Evolutionary conservation across 2,888 invertebrate genomes (phyloP), one percentile per base, ranked within the genome.

Genomic region (Arge pagana): DNA sequence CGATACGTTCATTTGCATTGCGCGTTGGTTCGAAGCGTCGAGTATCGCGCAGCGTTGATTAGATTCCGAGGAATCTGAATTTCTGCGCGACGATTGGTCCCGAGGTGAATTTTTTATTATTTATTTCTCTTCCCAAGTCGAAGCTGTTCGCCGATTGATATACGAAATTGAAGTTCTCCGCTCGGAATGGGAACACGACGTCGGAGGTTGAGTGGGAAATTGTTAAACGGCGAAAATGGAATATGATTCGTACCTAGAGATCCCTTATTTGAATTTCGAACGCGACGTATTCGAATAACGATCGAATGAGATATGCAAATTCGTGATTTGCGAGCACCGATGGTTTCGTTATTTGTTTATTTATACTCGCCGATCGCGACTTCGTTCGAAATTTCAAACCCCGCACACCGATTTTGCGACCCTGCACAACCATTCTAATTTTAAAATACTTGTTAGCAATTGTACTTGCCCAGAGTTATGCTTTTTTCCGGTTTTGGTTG

Each of bases 231-330:
- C 45, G 45, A 23, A 35, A 35, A 23, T 45, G 45, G 35, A 45
- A 33, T 45, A 45, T 45, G 45, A 35, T 23, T 45, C 28, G 45
- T 45, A n/a, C n/a, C n/a, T n/a, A 45, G 45, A 45, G 30, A 45
- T 45, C 31, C 33, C 33, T 45, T 21, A 45, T 45, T 45, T 45
- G 23, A 45, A 45, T 35, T 45, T 45, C 23, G 45, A 23, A 33
- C 45, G 21, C 45, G 23, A 15, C 21, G 45, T 33, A 13, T 33
- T 45, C 24, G 24, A 23, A 45, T 45, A 30, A 42, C 18, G 10
- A 42, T 31, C 24, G 30, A 42, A 8, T n/a, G n/a, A 26, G 31
- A 42, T 30, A 30, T 42, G 42, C 16, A 42, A 42, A 30, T 42
- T 41, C 31, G 18, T 30, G 18, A 23, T n/a, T 30, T 31, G n/a